These are phyloP conservation scores for Spodoptera exigua DNA, from an alignment of 2,888 invertebrate species.

Conservation along the genomic window DNA sequence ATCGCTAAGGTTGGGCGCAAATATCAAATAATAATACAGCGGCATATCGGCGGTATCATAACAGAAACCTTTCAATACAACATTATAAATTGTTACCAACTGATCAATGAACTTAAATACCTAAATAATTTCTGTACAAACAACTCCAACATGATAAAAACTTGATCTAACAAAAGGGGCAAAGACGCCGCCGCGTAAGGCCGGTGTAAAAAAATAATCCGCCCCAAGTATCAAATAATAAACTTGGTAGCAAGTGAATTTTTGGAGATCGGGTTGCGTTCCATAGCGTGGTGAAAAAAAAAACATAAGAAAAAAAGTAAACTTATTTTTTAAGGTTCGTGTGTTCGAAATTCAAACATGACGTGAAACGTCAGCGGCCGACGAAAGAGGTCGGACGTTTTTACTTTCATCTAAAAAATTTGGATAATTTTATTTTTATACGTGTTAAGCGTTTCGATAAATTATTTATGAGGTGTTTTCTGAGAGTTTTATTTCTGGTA, in stretches of 20 bases:
- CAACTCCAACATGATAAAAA: constrained; percentile 75
- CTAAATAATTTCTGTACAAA: constrained; percentile 70
- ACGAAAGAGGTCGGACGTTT: constrained; percentile 75
- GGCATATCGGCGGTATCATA: constrained; percentile 26
- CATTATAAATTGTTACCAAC: constrained; percentile 31
- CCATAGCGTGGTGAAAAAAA: constrained; percentile 67
- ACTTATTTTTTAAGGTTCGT: constrained; percentile 70
- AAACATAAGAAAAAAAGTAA: constrained; percentile 60
- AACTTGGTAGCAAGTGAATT: constrained; percentile 89
- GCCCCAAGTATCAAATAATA: constrained; percentile 87
- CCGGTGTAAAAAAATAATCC: constrained; percentile 78
- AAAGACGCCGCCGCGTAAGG: constrained; percentile 82
- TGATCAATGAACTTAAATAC: constrained; percentile 68
- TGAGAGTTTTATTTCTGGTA: constrained; percentile 35
- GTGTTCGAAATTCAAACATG: constrained; percentile 85
- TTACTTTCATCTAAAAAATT: constrained; percentile 72
- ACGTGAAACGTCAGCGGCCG: constrained; percentile 82
- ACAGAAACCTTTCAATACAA: constrained; percentile 23
- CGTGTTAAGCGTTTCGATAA: constrained; percentile 39
- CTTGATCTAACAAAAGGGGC: constrained; percentile 72
- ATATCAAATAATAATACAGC: constrained; percentile 21
- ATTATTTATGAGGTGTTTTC: constrained; percentile 45
- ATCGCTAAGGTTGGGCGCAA: constrained; percentile 2
- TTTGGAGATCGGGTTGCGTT: constrained; percentile 84
- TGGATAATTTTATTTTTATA: constrained; percentile 36